Conservation (phyloP, 92 coral and sea anemone species). For the Virgularia gustaviana region DNA sequence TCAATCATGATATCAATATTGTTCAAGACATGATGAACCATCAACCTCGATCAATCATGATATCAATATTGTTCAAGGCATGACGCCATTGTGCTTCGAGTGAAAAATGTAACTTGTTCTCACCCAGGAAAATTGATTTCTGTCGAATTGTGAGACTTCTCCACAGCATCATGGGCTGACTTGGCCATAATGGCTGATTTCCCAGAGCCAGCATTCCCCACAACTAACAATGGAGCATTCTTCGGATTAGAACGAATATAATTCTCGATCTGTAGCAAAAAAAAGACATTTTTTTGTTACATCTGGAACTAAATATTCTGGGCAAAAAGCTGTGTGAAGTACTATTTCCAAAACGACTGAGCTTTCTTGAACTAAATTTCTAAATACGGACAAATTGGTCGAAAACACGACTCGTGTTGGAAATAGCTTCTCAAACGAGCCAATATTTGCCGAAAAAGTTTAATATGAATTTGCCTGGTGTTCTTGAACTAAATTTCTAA, state of each 20-base stretch:
- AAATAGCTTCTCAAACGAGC: too few species aligned
- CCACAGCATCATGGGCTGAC: conserved; percentile 72
- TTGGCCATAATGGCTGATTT: conserved; percentile 99
- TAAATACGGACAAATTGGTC: too few species aligned
- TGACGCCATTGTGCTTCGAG: neutral
- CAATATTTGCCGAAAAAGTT: too few species aligned
- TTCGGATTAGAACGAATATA: conserved; percentile 61
- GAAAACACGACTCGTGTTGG: too few species aligned
- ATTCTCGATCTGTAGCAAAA: conserved; percentile 57
- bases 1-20: neutral
- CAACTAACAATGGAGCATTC: conserved; percentile 82
- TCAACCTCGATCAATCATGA: neutral
- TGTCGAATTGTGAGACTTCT: conserved; percentile 47
- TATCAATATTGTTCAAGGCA: too few species aligned
- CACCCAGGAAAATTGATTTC: conserved; percentile 52
- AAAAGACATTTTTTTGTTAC: neutral
- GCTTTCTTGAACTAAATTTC: too few species aligned
- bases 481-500: too few species aligned
- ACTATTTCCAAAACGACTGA: too few species aligned
- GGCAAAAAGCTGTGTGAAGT: neutral
- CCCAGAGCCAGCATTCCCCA: conserved; percentile 97
- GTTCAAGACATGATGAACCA: too few species aligned
- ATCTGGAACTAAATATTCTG: too few species aligned
- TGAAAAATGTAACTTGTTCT: neutral
- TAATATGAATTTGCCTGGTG: too few species aligned